Percentiles rank a stretch among this genome's conserved stretches.
Evolutionary conservation across 2,113 vertebrate genomes (phyloP).

Genomic region (human): GRCh38 chr1:72019001-72019500

Average conservation of each 20-base stretch:
- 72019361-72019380: not conserved
- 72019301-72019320: not conserved
- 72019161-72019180: not conserved
- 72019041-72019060: not conserved
- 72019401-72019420: not conserved
- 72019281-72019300: not conserved
- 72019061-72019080: not conserved
- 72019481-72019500: slow-evolving; percentile 21
- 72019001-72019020: not conserved
- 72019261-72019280: not conserved
- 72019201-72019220: not conserved
- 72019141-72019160: not conserved
- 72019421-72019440: not conserved
- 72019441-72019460: not conserved
- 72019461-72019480: not conserved
- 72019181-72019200: not conserved
- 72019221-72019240: not conserved
- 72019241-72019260: not conserved
- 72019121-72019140: not conserved
- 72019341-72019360: not conserved
- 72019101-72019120: not conserved
- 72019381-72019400: not conserved
- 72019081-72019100: not conserved
- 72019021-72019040: not conserved
- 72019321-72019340: not conserved